phyloP scores from a whole-genome alignment of 2,113 vertebrate genomes.

The Lampris incognitus region DNA sequence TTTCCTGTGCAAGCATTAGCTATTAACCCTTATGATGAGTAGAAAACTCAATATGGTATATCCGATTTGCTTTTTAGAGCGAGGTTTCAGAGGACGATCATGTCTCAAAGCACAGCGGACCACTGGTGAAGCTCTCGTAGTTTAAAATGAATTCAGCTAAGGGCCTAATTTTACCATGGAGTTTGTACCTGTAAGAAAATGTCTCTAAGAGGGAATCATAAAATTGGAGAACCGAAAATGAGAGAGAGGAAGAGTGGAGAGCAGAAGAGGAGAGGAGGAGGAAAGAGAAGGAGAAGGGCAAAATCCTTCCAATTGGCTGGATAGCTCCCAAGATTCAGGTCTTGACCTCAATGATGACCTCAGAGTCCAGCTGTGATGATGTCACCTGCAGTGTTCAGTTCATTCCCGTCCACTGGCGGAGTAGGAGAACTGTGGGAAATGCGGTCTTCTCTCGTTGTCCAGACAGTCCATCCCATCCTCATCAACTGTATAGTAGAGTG shows the following conservation, averaged over 20 bases:
- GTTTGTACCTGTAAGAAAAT: constrained; percentile 20
- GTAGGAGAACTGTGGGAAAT: constrained; percentile 99
- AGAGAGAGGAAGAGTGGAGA: constrained; percentile 43
- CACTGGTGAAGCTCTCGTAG: constrained; percentile 51
- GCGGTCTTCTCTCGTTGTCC: constrained; percentile 95
- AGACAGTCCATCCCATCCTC: constrained; percentile 97
- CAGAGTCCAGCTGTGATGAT: constrained; percentile 83
- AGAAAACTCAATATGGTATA: not conserved
- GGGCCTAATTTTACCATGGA: constrained; percentile 24
- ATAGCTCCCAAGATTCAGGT: constrained; percentile 67
- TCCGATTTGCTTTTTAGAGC: constrained; percentile 2
- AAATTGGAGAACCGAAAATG: constrained; percentile 62
- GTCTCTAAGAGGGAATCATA: constrained; percentile 31
- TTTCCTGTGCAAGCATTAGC: constrained; percentile 28
- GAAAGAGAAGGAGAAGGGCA: constrained; percentile 35
- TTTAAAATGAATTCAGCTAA: constrained; percentile 59
- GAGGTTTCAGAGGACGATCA: constrained; percentile 18
- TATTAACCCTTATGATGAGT: constrained; percentile 19
- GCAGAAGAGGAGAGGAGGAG: constrained; percentile 64
- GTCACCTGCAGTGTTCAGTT: constrained; percentile 64
- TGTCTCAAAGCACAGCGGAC: constrained; percentile 74
- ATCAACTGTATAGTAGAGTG: constrained; percentile 84
- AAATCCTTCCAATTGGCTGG: constrained; percentile 54
- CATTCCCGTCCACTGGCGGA: constrained; percentile 97
- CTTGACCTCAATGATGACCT: constrained; percentile 76